Evolutionary conservation across 2,888 invertebrate species (phyloP).

Genomic region (Tholera decimalis): DNA sequence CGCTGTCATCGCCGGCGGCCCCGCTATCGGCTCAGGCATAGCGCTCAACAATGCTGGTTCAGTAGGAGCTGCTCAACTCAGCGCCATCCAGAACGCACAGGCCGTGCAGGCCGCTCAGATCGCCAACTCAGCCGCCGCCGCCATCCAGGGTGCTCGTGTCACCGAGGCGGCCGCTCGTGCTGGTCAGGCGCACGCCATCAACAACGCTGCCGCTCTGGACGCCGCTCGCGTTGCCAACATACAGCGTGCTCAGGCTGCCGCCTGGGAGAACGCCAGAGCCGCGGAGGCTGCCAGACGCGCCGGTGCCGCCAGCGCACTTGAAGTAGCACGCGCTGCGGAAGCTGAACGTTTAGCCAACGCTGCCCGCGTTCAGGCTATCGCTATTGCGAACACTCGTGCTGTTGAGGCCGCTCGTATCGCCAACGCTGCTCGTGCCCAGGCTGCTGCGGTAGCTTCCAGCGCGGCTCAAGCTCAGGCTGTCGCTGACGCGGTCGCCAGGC

Average conservation of each 20-base stretch:
- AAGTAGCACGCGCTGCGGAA: conserved; percentile 68
- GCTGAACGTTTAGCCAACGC: conserved; percentile 81
- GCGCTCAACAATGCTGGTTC: conserved; percentile 86
- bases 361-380: conserved; percentile 85
- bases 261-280: conserved; percentile 85
- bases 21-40: conserved; percentile 74
- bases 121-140: conserved; percentile 85
- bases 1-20: conserved; percentile 60
- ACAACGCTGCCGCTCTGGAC: conserved; percentile 86
- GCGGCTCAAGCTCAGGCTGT: conserved; percentile 71
- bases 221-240: conserved; percentile 85
- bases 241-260: conserved; percentile 88
- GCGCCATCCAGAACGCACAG: conserved; percentile 87
- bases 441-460: conserved; percentile 62
- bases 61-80: conserved; percentile 86
- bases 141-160: conserved; percentile 86
- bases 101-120: conserved; percentile 86
- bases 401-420: conserved; percentile 87
- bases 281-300: conserved; percentile 84
- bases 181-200: conserved; percentile 84
- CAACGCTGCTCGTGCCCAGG: conserved; percentile 68
- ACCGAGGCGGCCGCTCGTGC: conserved; percentile 86
- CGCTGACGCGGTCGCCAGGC: conserved; percentile 68
- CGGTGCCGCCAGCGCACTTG: conserved; percentile 62
- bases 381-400: conserved; percentile 85